A percentile compares a stretch with the other conserved stretches of the same genome.
phyloP scores from a whole-genome alignment of 2,113 vertebrate species.

The Steatornis caripensis region DNA sequence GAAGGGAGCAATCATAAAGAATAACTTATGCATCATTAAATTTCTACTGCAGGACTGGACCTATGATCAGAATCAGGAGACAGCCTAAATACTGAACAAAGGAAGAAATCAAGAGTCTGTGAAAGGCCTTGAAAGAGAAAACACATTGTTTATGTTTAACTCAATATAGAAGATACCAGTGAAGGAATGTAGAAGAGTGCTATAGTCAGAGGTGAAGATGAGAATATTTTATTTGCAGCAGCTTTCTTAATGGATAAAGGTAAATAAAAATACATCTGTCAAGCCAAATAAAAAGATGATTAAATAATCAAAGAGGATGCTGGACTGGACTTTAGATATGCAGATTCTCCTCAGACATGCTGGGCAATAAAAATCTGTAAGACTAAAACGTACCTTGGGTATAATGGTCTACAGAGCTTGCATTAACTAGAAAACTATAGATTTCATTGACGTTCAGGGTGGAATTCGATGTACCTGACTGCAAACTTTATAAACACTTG shows the following conservation, averaged over 20 bases:
- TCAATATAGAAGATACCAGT: neutral
- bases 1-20: neutral
- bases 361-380: neutral
- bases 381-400: neutral
- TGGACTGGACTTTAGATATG: neutral
- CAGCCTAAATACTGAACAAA: neutral
- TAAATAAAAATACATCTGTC: neutral
- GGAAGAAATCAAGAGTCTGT: neutral
- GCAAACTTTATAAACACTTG: neutral
- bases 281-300: neutral
- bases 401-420: neutral
- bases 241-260: neutral
- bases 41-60: neutral
- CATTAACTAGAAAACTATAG: neutral
- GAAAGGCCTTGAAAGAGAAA: neutral
- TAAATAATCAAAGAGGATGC: neutral
- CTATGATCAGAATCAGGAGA: neutral
- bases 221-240: neutral
- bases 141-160: neutral
- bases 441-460: neutral
- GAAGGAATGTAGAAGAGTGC: neutral
- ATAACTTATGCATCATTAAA: neutral
- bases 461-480: neutral
- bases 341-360: neutral
- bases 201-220: neutral